phyloP scores from a whole-genome alignment of 2,888 invertebrate species.

The Dyspetes luteomarginatus region DNA sequence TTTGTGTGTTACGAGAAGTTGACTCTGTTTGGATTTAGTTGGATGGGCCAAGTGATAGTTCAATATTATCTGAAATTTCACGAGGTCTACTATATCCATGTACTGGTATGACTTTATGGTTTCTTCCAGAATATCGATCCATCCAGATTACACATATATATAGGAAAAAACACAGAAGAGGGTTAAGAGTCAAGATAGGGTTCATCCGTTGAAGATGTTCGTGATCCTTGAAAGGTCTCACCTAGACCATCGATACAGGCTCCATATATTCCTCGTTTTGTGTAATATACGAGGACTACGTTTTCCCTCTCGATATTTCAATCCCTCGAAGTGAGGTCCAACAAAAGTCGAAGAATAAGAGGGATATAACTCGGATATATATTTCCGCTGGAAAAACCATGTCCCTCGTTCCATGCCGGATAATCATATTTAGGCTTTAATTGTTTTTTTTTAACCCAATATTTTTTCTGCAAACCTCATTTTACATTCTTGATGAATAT shows the following conservation, averaged over 20 bases:
- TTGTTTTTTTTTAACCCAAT: not conserved
- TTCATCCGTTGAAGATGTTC: not conserved
- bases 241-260: not conserved
- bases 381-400: constrained; percentile 3
- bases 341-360: constrained; percentile 5
- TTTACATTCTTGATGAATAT: constrained; percentile 17
- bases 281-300: not conserved
- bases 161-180: not conserved
- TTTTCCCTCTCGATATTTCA: constrained; percentile 25
- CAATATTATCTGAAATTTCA: too few species aligned
- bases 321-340: not conserved
- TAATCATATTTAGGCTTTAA: constrained; percentile 14
- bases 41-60: too few species aligned
- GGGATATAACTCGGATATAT: not conserved
- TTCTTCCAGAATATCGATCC: constrained; percentile 53
- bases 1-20: too few species aligned
- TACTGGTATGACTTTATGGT: constrained; percentile 18
- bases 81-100: too few species aligned
- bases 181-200: not conserved
- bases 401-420: not conserved
- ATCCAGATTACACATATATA: constrained; percentile 35
- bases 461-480: not conserved
- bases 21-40: too few species aligned
- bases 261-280: not conserved
- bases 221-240: constrained; percentile 12